Evolutionary conservation across 2,113 vertebrate genomes (phyloP), one percentile per base, ranked within the genome.

Genomic region (Pseudonaja textilis): DNA sequence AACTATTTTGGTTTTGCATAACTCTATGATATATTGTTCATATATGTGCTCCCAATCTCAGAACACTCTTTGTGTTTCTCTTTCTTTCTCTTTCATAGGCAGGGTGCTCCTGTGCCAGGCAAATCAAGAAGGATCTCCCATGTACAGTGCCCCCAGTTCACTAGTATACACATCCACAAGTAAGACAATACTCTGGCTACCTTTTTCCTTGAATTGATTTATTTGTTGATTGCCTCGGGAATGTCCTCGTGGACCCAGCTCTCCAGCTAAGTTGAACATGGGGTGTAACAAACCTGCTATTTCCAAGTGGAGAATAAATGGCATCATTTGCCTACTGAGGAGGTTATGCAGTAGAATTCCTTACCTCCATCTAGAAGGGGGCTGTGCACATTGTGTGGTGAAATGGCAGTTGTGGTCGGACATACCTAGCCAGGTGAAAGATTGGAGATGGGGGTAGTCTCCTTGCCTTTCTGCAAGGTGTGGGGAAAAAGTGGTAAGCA

Each of bases 131-230:
- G 98, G 98, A 97, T 97, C 98, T 95, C 98, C 98, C 97, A 97
- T 98, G 97, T 98, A 98, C 97, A 98, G 97, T 97, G 97, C 97
- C 97, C 98, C 98, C 97, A 98, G 98, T 97, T 98, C 98, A 97
- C 97, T 98, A 98, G 98, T 98, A 98, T 98, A 98, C 97, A 98
- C 98, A 95, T 98, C 98, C 94, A 98, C 98, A 98, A 98, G 98
- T 98, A 98, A 98, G 98, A 97, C 96, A 90, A 96, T 95, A 91
- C 89, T 92, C 92, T 0, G 92, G 96, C 97, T 96, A 94, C 95
- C 87, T 94, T 96, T 95, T 95, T 93, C 74, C n/a, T 81, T 20
- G n/a, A 26, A 64, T 90, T 69, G 20, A 11, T 89, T 57, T 9
- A 57, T 54, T 54, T 26, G 14, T 96, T 95, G 97, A 97, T 96